phyloP scores from a whole-genome alignment of 2,113 vertebrate species.

The Rafetus swinhoei region DNA sequence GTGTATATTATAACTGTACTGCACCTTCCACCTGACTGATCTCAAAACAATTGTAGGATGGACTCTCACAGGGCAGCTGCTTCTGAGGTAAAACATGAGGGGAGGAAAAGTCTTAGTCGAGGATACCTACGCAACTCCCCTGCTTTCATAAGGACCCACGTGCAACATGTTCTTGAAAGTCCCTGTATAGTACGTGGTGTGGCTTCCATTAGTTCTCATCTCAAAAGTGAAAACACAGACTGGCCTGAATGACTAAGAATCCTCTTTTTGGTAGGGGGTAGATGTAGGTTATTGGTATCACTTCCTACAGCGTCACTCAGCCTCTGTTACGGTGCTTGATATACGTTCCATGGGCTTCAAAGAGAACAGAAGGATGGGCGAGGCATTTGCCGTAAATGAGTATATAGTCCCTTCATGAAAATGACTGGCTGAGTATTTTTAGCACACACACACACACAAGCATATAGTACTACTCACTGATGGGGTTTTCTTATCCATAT shows the following conservation, averaged over 20 bases:
- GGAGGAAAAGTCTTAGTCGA: not conserved
- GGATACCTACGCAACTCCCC: not conserved
- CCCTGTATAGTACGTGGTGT: not conserved
- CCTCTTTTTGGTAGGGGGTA: not conserved
- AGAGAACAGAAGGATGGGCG: not conserved
- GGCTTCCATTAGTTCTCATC: not conserved
- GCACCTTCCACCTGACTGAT: not conserved
- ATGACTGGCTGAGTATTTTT: not conserved
- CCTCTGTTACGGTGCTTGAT: not conserved
- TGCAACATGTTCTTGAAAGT: not conserved
- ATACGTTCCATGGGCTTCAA: not conserved
- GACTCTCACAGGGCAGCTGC: not conserved
- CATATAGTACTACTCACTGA: constrained; percentile 45
- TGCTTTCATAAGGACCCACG: not conserved
- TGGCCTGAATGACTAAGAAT: not conserved
- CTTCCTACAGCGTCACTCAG: not conserved
- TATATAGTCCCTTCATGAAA: not conserved
- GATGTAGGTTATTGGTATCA: not conserved
- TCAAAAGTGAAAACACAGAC: not conserved
- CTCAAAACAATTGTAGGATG: not conserved
- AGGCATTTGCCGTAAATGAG: not conserved
- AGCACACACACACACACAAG: not conserved
- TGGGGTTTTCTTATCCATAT: constrained; percentile 72
- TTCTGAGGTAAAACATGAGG: not conserved
- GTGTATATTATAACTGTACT: not conserved